Conservation (phyloP, 2,888 invertebrate species). For the Arctia plantaginis region DNA sequence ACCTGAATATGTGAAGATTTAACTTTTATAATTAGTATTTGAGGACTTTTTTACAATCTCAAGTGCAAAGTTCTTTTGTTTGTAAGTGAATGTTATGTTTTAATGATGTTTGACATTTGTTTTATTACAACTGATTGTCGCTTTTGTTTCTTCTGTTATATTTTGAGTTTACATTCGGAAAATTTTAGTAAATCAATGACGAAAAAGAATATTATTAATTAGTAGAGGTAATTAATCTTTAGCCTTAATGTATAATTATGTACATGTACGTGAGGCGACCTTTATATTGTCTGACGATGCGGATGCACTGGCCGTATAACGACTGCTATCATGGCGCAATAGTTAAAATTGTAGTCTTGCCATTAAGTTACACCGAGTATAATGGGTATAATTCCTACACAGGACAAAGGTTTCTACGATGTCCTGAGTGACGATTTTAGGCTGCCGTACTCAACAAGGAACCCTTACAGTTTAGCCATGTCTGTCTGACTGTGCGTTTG, state of each 20-base stretch:
- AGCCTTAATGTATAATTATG: neutral
- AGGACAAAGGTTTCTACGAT: too few relatives aligned
- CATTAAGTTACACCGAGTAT: too few relatives aligned
- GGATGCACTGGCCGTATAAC: neutral
- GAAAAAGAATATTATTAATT: neutral
- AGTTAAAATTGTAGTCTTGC: too few relatives aligned
- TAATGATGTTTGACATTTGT: neutral
- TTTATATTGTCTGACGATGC: neutral
- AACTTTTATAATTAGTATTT: neutral
- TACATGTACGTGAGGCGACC: too few relatives aligned
- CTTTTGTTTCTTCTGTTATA: neutral
- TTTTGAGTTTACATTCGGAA: neutral
- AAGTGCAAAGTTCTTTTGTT: neutral
- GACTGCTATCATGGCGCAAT: too few relatives aligned
- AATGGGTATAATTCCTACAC: too few relatives aligned
- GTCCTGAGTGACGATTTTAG: too few relatives aligned
- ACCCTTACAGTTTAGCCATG: too few relatives aligned
- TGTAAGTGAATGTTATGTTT: neutral
- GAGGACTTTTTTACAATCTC: neutral
- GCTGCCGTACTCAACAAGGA: too few relatives aligned
- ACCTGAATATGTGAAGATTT: constrained; percentile 10
- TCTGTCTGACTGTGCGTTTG: too few relatives aligned
- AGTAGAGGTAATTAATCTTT: neutral
- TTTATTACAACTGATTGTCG: neutral
- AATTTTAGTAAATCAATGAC: neutral